A percentile compares a stretch with the other conserved stretches of the same genome.
Evolutionary conservation across 2,113 vertebrate species (phyloP).

Genomic region (Paraplagusia blochii): DNA sequence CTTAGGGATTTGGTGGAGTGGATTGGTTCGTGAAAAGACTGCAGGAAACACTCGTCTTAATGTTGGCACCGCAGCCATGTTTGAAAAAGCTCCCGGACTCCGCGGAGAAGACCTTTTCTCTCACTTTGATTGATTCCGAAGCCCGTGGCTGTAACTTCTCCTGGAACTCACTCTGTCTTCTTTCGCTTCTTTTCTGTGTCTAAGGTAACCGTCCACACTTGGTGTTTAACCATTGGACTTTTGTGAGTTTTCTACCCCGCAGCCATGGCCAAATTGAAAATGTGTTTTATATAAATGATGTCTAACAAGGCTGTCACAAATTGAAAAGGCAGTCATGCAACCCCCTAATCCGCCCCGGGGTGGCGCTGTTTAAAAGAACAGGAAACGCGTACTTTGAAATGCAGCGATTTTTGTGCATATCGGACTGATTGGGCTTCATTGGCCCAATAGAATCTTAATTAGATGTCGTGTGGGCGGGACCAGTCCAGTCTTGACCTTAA

Average conservation of each 20-base stretch:
- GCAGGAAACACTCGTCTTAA: slow-evolving; percentile 59
- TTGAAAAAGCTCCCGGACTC: slow-evolving; percentile 51
- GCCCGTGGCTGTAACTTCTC: slow-evolving; percentile 52
- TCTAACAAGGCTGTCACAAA: no score
- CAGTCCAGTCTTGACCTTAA: no score
- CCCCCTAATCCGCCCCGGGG: no score
- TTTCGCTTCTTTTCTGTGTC: slow-evolving; percentile 46
- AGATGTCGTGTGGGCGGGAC: no score
- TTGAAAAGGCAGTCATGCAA: no score
- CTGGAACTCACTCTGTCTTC: slow-evolving; percentile 52
- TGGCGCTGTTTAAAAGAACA: no score
- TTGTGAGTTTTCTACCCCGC: not conserved
- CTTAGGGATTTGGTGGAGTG: slow-evolving; percentile 55
- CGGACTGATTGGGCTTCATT: no score
- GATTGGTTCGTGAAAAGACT: slow-evolving; percentile 49
- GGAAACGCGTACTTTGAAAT: no score
- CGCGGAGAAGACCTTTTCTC: slow-evolving; percentile 51
- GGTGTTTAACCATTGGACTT: slow-evolving; percentile 1
- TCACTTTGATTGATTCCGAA: slow-evolving; percentile 65
- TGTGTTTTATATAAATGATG: no score
- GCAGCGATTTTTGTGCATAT: no score
- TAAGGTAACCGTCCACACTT: slow-evolving; percentile 36
- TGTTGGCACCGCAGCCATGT: slow-evolving; percentile 50
- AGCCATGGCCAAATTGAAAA: no score
- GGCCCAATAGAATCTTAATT: no score